phyloP scores from a whole-genome alignment of 1,140 invertebrate genomes.

The Heliconius nattereri region DNA sequence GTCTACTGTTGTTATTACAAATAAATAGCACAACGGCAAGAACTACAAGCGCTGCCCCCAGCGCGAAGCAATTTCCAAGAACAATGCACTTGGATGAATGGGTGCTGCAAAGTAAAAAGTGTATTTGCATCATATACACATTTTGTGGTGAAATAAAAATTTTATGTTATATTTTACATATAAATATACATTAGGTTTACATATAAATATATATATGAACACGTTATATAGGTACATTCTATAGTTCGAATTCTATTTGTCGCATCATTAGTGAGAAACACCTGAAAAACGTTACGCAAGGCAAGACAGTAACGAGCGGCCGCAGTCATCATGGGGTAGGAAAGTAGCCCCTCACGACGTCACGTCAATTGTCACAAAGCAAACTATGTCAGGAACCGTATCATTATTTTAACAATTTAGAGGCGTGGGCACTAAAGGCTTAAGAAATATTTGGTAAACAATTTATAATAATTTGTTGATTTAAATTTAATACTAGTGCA shows the following conservation, averaged over 20 bases:
- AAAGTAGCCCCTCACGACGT: constrained; percentile 70
- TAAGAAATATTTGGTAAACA: neutral
- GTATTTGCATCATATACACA: constrained; percentile 74
- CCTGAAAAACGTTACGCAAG: constrained; percentile 48
- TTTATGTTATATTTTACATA: neutral
- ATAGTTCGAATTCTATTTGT: constrained; percentile 26
- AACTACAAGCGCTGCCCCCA: constrained; percentile 65
- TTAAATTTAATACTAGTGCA: too few relatives aligned
- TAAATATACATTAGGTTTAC: neutral
- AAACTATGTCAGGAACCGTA: constrained; percentile 70
- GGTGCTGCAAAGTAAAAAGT: constrained; percentile 74
- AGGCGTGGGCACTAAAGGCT: neutral
- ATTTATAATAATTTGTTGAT: too few relatives aligned
- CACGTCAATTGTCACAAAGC: constrained; percentile 73
- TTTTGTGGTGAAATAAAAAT: constrained; percentile 58
- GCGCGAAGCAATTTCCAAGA: constrained; percentile 76
- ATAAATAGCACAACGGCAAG: constrained; percentile 60
- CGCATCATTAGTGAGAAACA: constrained; percentile 72
- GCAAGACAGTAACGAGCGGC: constrained; percentile 76
- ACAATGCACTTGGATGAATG: constrained; percentile 77
- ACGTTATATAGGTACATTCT: neutral
- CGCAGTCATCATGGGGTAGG: constrained; percentile 64
- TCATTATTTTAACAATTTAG: constrained; percentile 65
- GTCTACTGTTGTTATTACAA: constrained; percentile 38
- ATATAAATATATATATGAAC: neutral